Evolutionary conservation across 2,113 vertebrate genomes (phyloP), one percentile per base, ranked within the genome.

Genomic region (Pomatostomus ruficeps): DNA sequence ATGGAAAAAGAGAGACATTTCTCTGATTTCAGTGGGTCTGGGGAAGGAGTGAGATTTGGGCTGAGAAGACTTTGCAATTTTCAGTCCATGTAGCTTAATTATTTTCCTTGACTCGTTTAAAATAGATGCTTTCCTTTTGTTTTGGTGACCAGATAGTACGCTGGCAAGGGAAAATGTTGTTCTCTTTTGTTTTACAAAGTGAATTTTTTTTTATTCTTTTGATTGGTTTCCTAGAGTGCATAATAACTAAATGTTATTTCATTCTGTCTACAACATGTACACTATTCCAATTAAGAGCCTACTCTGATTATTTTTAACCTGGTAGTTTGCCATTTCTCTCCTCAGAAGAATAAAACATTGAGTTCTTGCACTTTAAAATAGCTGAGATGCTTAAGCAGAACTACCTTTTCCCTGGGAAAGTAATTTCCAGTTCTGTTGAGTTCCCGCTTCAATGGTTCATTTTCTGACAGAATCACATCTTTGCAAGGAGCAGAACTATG

Each of bases 391-490:
- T 95, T 76, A 85, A 78, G 89, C 40, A 88, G 89, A 97, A 85
- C 85, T 93, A 78, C 87, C 42, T 88, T 96, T 96, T 96, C 87
- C 92, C 95, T 81, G 61, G 74, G 89, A 97, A 96, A 96, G 95
- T 96, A 36, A 91, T 91, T 97, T 96, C 94, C 88, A 97, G 95
- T 96, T 97, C 95, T 95, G 89, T 94, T 95, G 36, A 85, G 89
- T 96, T 96, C 97, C 91, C 33, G 83, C 96, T 97, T 97, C 95
- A 62, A 49, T 79, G 85, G 85, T 92, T 97, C 84, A 59, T 97
- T 97, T 95, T 85, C 77, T 96, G 95, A 96, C 95, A 97, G 96
- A 96, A 96, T 97, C 95, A 57, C 51, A 73, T 94, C 82, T 91
- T 96, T 88, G 89, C 71, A 68, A 93, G 54, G 29, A 95, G 89